These are phyloP conservation scores for Macquaria ambigua DNA, from an alignment of 2,113 vertebrate species.

Conservation along the genomic window DNA sequence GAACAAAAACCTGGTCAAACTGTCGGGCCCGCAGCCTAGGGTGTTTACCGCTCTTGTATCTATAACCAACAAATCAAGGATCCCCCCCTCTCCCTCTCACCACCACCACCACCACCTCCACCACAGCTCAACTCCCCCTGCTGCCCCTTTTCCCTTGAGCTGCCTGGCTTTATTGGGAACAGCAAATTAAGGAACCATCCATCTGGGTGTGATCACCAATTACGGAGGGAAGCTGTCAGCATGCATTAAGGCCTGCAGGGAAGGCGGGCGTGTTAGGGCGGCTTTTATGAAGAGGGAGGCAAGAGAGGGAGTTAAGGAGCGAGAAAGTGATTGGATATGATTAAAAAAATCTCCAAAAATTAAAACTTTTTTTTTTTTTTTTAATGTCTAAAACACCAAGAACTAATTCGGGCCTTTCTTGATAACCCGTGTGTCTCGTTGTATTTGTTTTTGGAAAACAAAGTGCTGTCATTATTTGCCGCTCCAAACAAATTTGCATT, in stretches of 20 bases:
- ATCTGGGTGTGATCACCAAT: slow-evolving; percentile 90
- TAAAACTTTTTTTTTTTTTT: background rate
- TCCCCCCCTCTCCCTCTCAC: slow-evolving; percentile 6
- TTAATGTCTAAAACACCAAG: background rate
- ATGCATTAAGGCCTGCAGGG: slow-evolving; percentile 83
- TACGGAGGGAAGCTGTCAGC: slow-evolving; percentile 87
- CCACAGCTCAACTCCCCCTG: slow-evolving; percentile 37
- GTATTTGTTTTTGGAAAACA: slow-evolving; percentile 10
- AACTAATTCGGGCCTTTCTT: background rate
- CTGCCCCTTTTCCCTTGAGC: slow-evolving; percentile 72
- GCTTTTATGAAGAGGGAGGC: slow-evolving; percentile 71
- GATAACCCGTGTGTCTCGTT: background rate
- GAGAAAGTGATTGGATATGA: slow-evolving; percentile 38
- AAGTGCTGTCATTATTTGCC: slow-evolving; percentile 37
- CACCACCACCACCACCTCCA: background rate
- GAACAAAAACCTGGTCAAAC: slow-evolving; percentile 86
- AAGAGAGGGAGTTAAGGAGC: slow-evolving; percentile 46
- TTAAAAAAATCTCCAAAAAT: slow-evolving; percentile 34
- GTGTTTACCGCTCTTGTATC: slow-evolving; percentile 87
- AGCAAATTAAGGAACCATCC: slow-evolving; percentile 86
- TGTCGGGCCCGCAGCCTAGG: slow-evolving; percentile 78
- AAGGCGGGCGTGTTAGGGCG: slow-evolving; percentile 80
- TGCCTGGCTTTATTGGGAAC: slow-evolving; percentile 84
- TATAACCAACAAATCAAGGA: slow-evolving; percentile 85
- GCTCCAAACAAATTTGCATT: slow-evolving; percentile 1